phyloP scores from a whole-genome alignment of 2,113 vertebrate species.

The Ramphastos sulfuratus region DNA sequence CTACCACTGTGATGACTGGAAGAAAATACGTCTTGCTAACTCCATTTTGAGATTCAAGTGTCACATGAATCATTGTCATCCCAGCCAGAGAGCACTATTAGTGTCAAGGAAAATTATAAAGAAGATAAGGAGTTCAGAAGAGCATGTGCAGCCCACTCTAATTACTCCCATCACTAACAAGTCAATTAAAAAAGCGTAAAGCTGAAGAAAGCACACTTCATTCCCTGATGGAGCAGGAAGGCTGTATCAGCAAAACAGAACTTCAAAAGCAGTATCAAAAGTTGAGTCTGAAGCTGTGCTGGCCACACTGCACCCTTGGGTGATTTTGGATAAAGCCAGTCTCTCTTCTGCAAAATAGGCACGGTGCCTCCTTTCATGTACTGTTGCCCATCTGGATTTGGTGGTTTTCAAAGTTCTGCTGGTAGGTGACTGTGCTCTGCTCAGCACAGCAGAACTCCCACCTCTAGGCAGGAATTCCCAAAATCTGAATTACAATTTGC shows the following conservation, averaged over 20 bases:
- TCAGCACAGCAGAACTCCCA: not conserved
- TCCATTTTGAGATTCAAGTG: not conserved
- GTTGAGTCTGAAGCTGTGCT: not conserved
- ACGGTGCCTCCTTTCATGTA: not conserved
- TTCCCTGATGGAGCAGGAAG: not conserved
- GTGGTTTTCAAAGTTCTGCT: not conserved
- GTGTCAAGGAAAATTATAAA: slow-evolving; percentile 34
- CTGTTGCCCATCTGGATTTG: not conserved
- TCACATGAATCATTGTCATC: not conserved
- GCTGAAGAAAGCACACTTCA: not conserved
- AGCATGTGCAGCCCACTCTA: not conserved
- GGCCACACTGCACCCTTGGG: not conserved
- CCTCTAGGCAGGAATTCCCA: not conserved
- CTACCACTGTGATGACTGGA: not conserved
- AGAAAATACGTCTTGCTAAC: not conserved
- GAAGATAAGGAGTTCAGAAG: not conserved
- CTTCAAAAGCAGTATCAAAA: not conserved
- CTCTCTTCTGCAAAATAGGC: not conserved
- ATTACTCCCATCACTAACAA: not conserved
- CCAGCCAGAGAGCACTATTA: slow-evolving; percentile 19
- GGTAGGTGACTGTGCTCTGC: not conserved
- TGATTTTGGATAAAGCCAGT: not conserved
- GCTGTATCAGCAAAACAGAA: not conserved
- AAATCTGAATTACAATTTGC: not conserved
- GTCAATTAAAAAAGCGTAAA: not conserved